phyloP scores from a whole-genome alignment of 2,113 vertebrate genomes.

The Microcebus tavaratra region DNA sequence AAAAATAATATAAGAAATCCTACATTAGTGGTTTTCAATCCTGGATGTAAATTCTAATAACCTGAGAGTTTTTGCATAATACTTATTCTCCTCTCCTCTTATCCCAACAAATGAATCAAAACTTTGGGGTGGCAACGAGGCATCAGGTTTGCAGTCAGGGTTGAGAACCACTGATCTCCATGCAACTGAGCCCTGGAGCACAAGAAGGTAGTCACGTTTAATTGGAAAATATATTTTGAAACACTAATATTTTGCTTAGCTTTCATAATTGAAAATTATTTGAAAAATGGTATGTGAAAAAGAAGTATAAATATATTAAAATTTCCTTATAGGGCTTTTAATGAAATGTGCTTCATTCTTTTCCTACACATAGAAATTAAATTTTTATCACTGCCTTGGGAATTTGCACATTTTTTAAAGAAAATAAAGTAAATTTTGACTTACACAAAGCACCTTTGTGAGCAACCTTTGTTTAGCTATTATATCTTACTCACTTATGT shows the following conservation, averaged over 20 bases:
- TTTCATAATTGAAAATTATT: slow-evolving; percentile 38
- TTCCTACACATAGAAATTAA: not conserved
- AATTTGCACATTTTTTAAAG: not conserved
- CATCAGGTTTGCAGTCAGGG: not conserved
- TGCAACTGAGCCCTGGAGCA: not conserved
- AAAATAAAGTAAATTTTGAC: not conserved
- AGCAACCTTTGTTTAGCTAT: not conserved
- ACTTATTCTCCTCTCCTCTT: not conserved
- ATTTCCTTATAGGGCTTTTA: not conserved
- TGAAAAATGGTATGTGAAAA: not conserved
- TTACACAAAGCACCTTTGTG: not conserved
- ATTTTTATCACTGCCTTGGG: not conserved
- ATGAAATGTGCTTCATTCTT: not conserved
- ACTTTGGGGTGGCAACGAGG: not conserved
- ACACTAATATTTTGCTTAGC: not conserved
- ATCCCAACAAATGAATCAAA: not conserved
- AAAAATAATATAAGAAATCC: not conserved
- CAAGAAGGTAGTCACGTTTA: not conserved
- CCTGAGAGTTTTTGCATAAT: not conserved
- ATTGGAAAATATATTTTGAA: slow-evolving; percentile 39
- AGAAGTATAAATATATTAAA: not conserved
- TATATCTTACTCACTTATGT: not conserved
- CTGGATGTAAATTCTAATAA: not conserved
- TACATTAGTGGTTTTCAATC: not conserved
- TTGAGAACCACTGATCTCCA: not conserved